A percentile compares a stretch with the other conserved stretches of the same genome.
Conservation (phyloP, 2,888 invertebrate species). For the Himalopsyche anomala region DNA sequence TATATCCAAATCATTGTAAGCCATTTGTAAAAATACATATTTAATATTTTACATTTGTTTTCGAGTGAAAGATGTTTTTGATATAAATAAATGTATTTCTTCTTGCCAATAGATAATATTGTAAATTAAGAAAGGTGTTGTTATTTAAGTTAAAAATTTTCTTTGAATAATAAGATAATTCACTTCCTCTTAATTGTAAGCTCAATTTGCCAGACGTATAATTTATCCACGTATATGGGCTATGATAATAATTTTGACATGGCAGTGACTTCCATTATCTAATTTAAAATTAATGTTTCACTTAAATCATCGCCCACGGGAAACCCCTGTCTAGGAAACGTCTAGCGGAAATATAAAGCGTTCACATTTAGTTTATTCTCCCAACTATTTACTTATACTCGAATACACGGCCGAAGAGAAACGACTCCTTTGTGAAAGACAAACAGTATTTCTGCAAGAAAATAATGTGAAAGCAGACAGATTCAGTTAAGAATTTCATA, state of each 20-base stretch:
- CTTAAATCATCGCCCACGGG: slow-evolving; percentile 51
- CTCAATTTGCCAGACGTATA: neutral
- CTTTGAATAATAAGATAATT: slow-evolving; percentile 7
- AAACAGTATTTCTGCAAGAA: slow-evolving; percentile 57
- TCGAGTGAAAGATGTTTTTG: too few relatives aligned
- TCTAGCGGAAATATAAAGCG: slow-evolving; percentile 54
- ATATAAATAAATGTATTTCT: too few relatives aligned
- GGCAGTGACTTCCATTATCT: slow-evolving; percentile 44
- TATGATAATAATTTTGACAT: slow-evolving; percentile 32
- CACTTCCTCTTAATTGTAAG: neutral
- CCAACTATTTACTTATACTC: slow-evolving; percentile 12
- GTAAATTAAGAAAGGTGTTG: too few relatives aligned
- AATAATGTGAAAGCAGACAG: slow-evolving; percentile 54
- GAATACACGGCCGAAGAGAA: slow-evolving; percentile 12
- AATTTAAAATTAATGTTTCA: slow-evolving; percentile 50
- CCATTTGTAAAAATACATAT: too few relatives aligned
- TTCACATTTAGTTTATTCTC: slow-evolving; percentile 39
- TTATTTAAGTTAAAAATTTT: neutral
- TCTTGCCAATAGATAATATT: too few relatives aligned
- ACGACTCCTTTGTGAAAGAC: slow-evolving; percentile 56
- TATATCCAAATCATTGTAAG: too few relatives aligned
- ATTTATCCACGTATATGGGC: slow-evolving; percentile 4
- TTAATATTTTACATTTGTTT: too few relatives aligned
- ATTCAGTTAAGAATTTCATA: slow-evolving; percentile 59
- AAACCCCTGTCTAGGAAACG: slow-evolving; percentile 55